Percentiles rank a stretch among this genome's conserved stretches.
These are phyloP conservation scores for Geococcyx californianus DNA, from an alignment of 2,113 vertebrate genomes.

Conservation along the genomic window DNA sequence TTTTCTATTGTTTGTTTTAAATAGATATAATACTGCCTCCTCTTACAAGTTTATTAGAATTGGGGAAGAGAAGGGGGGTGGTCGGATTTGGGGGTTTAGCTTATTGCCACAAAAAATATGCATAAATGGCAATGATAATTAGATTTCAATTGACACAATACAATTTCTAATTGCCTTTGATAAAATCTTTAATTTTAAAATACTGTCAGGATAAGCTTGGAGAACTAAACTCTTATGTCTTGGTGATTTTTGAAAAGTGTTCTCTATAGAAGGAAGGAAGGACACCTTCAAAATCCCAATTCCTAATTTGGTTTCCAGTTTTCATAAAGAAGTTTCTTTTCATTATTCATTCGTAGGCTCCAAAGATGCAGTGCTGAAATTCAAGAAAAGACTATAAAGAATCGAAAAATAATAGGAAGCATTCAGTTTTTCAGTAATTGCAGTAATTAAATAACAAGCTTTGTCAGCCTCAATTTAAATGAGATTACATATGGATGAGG, in stretches of 20 bases:
- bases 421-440: neutral
- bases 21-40: neutral
- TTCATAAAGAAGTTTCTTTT: neutral
- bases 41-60: neutral
- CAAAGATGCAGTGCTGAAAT: neutral
- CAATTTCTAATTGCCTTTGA: neutral
- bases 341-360: neutral
- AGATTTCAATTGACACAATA: neutral
- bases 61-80: neutral
- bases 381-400: neutral
- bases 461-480: conserved; percentile 8
- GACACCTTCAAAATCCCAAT: neutral
- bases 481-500: neutral
- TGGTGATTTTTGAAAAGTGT: neutral
- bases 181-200: neutral
- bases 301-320: conserved; percentile 27
- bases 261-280: neutral
- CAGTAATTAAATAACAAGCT: conserved; percentile 33
- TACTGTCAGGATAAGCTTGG: neutral
- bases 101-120: neutral
- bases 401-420: neutral
- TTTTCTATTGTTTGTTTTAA: neutral
- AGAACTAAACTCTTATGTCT: neutral
- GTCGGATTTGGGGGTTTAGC: neutral
- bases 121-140: neutral